Conservation (phyloP, 2,888 invertebrate species). For the Nomada lathburiana region DNA sequence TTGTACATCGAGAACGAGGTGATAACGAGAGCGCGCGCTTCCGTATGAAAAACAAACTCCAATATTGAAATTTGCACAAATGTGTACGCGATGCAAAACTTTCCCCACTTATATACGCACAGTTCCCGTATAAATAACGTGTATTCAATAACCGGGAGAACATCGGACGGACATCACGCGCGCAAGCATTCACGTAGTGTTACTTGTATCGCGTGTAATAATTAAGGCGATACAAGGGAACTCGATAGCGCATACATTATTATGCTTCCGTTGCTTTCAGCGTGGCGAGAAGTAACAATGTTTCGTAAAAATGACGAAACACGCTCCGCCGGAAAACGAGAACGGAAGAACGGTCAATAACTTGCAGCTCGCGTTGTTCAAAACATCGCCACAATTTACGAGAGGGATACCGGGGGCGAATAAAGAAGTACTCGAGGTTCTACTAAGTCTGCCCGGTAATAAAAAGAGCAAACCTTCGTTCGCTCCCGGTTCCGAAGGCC, state of each 20-base stretch:
- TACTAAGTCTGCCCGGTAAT: conserved; percentile 56
- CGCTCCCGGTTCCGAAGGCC: conserved; percentile 57
- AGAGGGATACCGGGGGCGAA: conserved; percentile 57
- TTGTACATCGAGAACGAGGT: too few species aligned
- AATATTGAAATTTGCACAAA: too few species aligned
- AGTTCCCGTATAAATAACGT: too few species aligned
- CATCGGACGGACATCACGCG: too few species aligned
- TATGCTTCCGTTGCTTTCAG: neutral
- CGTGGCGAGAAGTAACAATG: neutral
- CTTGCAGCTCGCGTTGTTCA: conserved; percentile 38
- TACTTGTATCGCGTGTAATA: neutral
- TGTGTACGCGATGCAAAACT: too few species aligned
- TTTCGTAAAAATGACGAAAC: neutral
- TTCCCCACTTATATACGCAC: too few species aligned
- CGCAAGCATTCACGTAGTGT: neutral
- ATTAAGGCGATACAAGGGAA: neutral
- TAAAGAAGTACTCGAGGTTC: conserved; percentile 57
- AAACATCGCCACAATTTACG: conserved; percentile 49
- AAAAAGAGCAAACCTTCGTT: conserved; percentile 67
- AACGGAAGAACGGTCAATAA: conserved; percentile 32
- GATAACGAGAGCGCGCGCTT: too few species aligned
- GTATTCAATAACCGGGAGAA: too few species aligned
- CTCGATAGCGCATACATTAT: neutral
- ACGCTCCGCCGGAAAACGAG: conserved; percentile 4
- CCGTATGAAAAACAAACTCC: too few species aligned